Percentiles rank a stretch among this genome's conserved stretches.
Evolutionary conservation across 2,113 vertebrate genomes (phyloP).

Genomic region (Malurus elegans): DNA sequence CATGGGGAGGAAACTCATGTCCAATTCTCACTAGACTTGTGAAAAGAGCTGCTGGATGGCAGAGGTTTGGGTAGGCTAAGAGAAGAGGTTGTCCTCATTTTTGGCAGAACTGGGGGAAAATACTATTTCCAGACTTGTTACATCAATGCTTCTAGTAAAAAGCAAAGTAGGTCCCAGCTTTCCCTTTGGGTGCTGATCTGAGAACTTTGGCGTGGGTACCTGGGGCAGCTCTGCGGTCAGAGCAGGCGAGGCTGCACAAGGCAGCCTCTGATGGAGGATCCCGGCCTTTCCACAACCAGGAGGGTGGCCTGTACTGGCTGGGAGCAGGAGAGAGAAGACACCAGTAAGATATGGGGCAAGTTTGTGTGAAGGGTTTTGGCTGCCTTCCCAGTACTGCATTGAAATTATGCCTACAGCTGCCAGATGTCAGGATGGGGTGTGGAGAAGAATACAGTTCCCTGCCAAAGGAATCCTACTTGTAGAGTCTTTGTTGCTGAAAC

Average conservation of each 20-base stretch:
- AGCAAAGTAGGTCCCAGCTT: background rate
- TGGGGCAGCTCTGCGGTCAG: background rate
- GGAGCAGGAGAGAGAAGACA: background rate
- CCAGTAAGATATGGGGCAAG: background rate
- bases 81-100: background rate
- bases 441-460: background rate
- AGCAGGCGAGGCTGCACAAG: background rate
- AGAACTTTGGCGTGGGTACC: background rate
- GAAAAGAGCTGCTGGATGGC: background rate
- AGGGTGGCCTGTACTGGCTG: background rate
- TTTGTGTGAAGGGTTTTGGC: slow-evolving; percentile 12
- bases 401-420: slow-evolving; percentile 1
- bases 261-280: background rate
- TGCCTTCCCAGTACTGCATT: background rate
- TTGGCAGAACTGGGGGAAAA: background rate
- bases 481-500: background rate
- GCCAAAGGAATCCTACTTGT: background rate
- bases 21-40: background rate
- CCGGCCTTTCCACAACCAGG: background rate
- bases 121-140: background rate
- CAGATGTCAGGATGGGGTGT: background rate
- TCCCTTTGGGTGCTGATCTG: background rate
- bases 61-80: background rate
- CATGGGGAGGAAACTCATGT: background rate
- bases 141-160: background rate